Evolutionary conservation across 1,140 invertebrate genomes (phyloP).

Genomic region (Lordiphosa collinella): DNA sequence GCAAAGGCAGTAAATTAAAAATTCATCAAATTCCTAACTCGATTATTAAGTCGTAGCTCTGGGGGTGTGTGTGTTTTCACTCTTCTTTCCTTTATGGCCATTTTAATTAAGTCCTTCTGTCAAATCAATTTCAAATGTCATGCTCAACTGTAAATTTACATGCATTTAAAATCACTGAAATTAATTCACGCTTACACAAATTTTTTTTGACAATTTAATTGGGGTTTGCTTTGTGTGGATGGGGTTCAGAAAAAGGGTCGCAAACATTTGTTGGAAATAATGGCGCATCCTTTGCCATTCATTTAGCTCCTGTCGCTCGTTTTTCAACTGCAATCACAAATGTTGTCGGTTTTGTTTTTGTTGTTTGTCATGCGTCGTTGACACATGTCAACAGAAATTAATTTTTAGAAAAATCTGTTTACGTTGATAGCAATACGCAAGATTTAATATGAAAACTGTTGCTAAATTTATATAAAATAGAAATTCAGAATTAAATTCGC

Average conservation of each 20-base stretch:
- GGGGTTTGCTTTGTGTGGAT: neutral
- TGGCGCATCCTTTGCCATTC: slow-evolving; percentile 62
- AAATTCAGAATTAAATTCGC: too few relatives aligned
- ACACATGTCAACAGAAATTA: slow-evolving; percentile 67
- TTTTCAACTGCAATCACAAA: slow-evolving; percentile 45
- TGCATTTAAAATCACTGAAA: slow-evolving; percentile 48
- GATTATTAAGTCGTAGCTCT: too few relatives aligned
- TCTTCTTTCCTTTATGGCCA: neutral
- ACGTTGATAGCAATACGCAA: neutral
- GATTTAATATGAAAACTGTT: neutral
- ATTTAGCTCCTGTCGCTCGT: slow-evolving; percentile 42
- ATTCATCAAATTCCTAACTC: too few relatives aligned
- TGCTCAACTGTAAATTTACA: slow-evolving; percentile 21
- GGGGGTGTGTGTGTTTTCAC: too few relatives aligned
- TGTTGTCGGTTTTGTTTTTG: slow-evolving; percentile 21
- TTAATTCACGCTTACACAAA: slow-evolving; percentile 53
- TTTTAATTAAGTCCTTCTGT: slow-evolving; percentile 17
- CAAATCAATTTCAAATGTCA: slow-evolving; percentile 29
- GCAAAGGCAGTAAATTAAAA: too few relatives aligned
- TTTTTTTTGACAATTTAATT: slow-evolving; percentile 36
- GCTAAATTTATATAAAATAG: neutral
- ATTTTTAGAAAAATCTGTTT: slow-evolving; percentile 42
- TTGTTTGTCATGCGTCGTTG: slow-evolving; percentile 49
- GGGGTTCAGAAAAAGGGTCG: slow-evolving; percentile 29
- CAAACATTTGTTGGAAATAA: slow-evolving; percentile 56